phyloP scores from a whole-genome alignment of 1,140 invertebrate species.

The Phortica variegata region DNA sequence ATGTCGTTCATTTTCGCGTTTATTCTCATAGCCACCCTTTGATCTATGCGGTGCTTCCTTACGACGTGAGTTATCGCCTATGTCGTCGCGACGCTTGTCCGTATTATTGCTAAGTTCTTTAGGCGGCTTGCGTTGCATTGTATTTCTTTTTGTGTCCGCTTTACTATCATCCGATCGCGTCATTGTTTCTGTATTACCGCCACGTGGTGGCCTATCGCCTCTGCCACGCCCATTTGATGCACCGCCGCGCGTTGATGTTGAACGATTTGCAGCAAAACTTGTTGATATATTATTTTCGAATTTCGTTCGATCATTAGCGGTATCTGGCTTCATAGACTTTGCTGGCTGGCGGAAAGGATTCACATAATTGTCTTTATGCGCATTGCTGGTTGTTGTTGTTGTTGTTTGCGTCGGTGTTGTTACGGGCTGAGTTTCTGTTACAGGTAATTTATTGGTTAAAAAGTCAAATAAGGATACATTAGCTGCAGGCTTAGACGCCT shows the following conservation, averaged over 20 bases:
- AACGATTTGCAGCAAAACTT: slow-evolving; percentile 49
- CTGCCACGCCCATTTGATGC: slow-evolving; percentile 20
- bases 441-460: slow-evolving; percentile 73
- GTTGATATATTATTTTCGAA: slow-evolving; percentile 56
- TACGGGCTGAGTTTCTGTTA: slow-evolving; percentile 26
- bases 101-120: slow-evolving; percentile 9
- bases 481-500: slow-evolving; percentile 72
- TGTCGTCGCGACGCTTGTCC: slow-evolving; percentile 16
- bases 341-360: too few relatives aligned
- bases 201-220: slow-evolving; percentile 25
- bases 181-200: slow-evolving; percentile 9
- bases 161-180: slow-evolving; percentile 16
- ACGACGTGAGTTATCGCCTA: slow-evolving; percentile 25
- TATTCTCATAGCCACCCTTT: too few relatives aligned
- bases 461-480: slow-evolving; percentile 87
- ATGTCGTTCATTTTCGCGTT: neutral
- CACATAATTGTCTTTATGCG: too few relatives aligned
- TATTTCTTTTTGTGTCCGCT: slow-evolving; percentile 12
- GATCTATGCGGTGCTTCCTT: slow-evolving; percentile 15
- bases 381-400: slow-evolving; percentile 56
- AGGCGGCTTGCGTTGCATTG: slow-evolving; percentile 12
- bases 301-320: slow-evolving; percentile 24
- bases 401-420: slow-evolving; percentile 56
- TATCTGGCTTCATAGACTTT: slow-evolving; percentile 15
- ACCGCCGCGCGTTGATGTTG: slow-evolving; percentile 22